Evolutionary conservation across 2,888 invertebrate genomes (phyloP), one percentile per base, ranked within the genome.

Genomic region (Erannis defoliaria): DNA sequence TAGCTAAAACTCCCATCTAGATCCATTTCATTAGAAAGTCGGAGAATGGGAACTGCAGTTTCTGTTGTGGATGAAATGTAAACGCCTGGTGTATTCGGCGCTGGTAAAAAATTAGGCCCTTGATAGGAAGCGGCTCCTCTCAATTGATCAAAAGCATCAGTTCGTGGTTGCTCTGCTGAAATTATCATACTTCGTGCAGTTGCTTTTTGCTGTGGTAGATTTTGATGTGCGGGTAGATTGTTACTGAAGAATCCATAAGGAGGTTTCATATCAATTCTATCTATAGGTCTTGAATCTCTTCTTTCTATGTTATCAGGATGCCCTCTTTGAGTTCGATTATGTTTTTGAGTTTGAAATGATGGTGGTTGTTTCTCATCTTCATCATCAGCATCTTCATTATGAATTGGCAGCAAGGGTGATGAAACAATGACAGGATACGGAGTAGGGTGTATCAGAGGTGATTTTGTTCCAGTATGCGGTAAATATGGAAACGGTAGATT

Each of bases 1-100:
- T 93, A 94, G 71, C 93, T 93, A 70, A 93, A 94, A 68, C 93
- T 93, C 62, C 94, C 94, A 77, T 94, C 94, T 63, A 93, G 85
- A 77, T 93, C 94, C 89, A 94, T 94, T 82, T 94, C 94, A 70
- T 91, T 94, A 29, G 93, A 92, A 58, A 93, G 80, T 50, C 93
- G 88, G 56, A 94, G 77, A 66, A 94, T 94, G 14, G 94, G 93
- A 70, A 93, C 87, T 5, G 91, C 87, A 5, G 93, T 90, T 76
- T 93, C 91, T 3, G 93, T 90, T 26, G 93, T 90, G 16, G 93
- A 86, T 40, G 87, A 86, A 62, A 87, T 74, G 59, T 82, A 85
- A 33, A 82, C 73, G 54, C 81, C 81, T 26, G 89, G 87, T 31
- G 83, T 77, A 58, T 81, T 81, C 46, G 90, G 86, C 18, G 86